Base-by-base conservation (phyloP, 2,113 vertebrate genomes). In the Anhinga rufa region DNA sequence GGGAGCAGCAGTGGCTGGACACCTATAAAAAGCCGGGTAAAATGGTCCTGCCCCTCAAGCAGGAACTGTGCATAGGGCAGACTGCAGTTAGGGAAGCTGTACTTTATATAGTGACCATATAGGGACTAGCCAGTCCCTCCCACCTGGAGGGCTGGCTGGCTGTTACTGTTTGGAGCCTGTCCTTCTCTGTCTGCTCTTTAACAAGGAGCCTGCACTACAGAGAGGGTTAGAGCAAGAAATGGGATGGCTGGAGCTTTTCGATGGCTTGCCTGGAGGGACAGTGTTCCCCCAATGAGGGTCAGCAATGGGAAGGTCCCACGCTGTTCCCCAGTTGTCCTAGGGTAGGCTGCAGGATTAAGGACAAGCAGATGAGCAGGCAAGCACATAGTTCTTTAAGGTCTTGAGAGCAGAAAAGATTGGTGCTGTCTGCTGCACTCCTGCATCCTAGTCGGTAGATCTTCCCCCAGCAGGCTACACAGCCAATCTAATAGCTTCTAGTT, bases 31-130 rank as follows among this genome's bases (percentile, higher is more conserved):
- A 92, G 49, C 21, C 68, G 54, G 66, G 61, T 57, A 44, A 49
- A 80, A 31, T 13, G 28, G 34, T 62, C 31, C 70, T 85, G 49
- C 9, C n/a, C 34, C 38, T 82, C 31, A 19, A 36, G 61, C 22
- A 72, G 40, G 65, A 81, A 0, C 38, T 0, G 0, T 42, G 57
- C 26, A 4, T 0, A 1, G 51, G 17, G 13, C 65, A 88, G 76
- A 44, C 74, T 82, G 61, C 31, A 15, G 18, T 42, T 64, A 68
- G 44, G 42, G 26, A 51, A n/a, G 29, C 11, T 57, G 62, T 7
- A 7, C 11, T 70, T 80, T 2, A 14, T 86, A 54, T 5, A 55
- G 26, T 58, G 62, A 3, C 42, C 20, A 1, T 2, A 40, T 13
- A 69, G n/a, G 60, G 62, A n/a, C n/a, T n/a, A 54, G 49, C 10